Base-by-base conservation (phyloP, 2,888 invertebrate genomes). In the Thecophora atra region DNA sequence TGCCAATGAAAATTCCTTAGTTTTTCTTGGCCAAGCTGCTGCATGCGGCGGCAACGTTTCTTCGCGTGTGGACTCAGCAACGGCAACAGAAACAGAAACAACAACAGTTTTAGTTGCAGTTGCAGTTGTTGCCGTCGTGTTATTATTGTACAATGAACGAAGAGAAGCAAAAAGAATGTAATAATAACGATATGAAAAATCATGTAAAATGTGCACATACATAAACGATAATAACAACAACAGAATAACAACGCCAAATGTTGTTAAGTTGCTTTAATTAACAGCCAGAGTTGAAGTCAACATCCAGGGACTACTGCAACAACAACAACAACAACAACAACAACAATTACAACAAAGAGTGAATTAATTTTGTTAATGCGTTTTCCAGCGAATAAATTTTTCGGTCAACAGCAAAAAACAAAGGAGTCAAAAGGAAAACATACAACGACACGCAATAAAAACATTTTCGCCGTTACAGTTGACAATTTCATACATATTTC, bases 1-100 rank as follows among this genome's bases (percentile, higher is more conserved):
- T 76, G 73, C 71, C 76, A 73, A 76, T 74, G 74, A 73, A 76
- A 76, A 76, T 76, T 74, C 74, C 76, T 51, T 70, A 62, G 74
- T 68, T 72, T 73, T 72, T 72, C 62, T 51, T 58, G 42, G n/a
- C 37, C 24, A n/a, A 37, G 51, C 58, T n/a, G 58, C 42, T 68
- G 58, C 24, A 44, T 58, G 56, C 21, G 26, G 28, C 7, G 58
- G 56, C 67, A 67, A 67, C 56, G 24, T 67, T 52, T 66, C n/a
- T n/a, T n/a, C n/a, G 52, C 21, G 3, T n/a, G 28, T 28, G n/a
- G 30, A 30, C 30, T 5, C 47, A 52, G 37, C 37, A 15, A 37
- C 24, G 11, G 52, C 19, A 26, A 67, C n/a, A 11, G 17, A 17
- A 54, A 51, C 11, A 65, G 21, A 37, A 37, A 42, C 65, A 51